A percentile compares a stretch with the other conserved stretches of the same genome.
These are phyloP conservation scores for Stegodyphus dumicola DNA, from an alignment of 1,140 invertebrate species.

Conservation along the genomic window DNA sequence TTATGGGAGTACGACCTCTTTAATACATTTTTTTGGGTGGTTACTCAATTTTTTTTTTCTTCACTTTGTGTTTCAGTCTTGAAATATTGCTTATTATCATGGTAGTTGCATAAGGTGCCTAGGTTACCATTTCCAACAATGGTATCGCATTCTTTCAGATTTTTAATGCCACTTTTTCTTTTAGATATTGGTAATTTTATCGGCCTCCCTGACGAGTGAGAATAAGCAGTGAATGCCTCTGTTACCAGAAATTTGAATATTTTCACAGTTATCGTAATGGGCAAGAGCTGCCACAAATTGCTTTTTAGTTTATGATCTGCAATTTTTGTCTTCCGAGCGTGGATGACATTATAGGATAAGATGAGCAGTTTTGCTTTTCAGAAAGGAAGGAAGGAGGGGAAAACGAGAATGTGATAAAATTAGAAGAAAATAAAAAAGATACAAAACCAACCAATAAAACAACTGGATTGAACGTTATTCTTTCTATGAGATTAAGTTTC, in stretches of 20 bases:
- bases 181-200: neutral
- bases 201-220: neutral
- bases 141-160: neutral
- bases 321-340: no score
- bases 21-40: neutral
- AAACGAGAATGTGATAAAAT: no score
- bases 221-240: neutral
- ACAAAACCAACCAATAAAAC: no score
- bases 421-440: no score
- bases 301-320: no score
- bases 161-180: slow-evolving; percentile 23
- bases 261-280: neutral
- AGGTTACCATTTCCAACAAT: no score
- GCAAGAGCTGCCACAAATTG: no score
- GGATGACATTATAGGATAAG: no score
- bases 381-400: no score
- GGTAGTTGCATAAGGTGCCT: neutral
- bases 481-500: no score
- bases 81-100: neutral
- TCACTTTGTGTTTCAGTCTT: neutral
- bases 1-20: neutral
- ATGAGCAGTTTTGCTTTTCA: no score
- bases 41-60: neutral
- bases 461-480: no score
- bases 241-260: slow-evolving; percentile 24